A percentile compares a stretch with the other conserved stretches of the same genome.
Evolutionary conservation across 2,888 invertebrate species (phyloP).

Genomic region (Yponomeuta plumbellus): DNA sequence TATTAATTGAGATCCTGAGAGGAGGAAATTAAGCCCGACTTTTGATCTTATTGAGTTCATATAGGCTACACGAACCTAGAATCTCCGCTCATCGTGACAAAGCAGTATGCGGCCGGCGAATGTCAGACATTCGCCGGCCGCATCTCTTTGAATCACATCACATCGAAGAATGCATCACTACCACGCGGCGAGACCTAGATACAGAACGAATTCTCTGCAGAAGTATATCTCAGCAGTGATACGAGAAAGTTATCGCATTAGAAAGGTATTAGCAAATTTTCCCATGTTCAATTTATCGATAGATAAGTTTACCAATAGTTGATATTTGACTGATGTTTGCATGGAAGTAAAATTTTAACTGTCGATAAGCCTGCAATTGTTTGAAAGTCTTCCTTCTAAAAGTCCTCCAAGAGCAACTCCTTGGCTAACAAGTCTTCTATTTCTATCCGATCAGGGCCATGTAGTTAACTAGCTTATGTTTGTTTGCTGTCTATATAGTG

Average conservation of each 20-base stretch:
- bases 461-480: no score
- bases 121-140: neutral
- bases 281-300: no score
- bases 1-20: neutral
- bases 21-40: neutral
- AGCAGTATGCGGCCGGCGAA: neutral
- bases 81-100: conserved; percentile 1
- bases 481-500: no score
- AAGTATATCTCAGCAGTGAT: neutral
- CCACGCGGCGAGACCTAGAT: conserved; percentile 2
- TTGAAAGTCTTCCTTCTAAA: no score
- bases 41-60: neutral
- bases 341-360: no score
- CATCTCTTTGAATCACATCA: conserved; percentile 10
- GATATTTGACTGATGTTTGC: no score
- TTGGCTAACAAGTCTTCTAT: no score
- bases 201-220: neutral
- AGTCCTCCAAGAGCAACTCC: no score
- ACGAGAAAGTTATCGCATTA: neutral
- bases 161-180: conserved; percentile 13
- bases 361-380: no score
- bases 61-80: neutral
- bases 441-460: no score
- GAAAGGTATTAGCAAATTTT: no score
- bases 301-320: no score